These are phyloP conservation scores for Antitype chi DNA, from an alignment of 2,888 invertebrate species.

Conservation along the genomic window DNA sequence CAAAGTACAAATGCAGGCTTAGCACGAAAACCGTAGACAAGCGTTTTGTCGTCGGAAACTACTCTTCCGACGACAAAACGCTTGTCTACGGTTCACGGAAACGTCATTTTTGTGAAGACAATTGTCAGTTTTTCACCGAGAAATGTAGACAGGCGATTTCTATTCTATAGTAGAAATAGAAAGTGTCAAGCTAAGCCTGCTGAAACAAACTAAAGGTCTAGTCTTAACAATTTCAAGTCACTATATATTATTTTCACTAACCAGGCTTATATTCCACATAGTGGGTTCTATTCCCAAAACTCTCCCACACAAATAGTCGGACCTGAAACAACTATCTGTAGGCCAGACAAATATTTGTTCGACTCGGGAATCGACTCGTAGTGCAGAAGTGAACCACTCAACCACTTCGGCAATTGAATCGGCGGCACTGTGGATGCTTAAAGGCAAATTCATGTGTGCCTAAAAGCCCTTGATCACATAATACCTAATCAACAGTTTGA, in stretches of 20 bases:
- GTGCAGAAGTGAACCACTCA: conserved; percentile 27
- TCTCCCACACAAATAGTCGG: background rate
- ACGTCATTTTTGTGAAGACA: too few relatives aligned
- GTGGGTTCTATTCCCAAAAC: conserved; percentile 11
- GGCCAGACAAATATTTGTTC: conserved; percentile 30
- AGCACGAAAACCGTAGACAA: too few relatives aligned
- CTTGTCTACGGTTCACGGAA: too few relatives aligned
- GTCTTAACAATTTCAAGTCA: background rate
- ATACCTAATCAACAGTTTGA: background rate
- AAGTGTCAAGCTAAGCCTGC: too few relatives aligned
- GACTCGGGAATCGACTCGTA: conserved; percentile 20
- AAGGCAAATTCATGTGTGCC: background rate
- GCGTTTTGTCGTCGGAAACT: too few relatives aligned
- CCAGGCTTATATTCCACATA: background rate
- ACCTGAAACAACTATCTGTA: conserved; percentile 19
- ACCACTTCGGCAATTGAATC: conserved; percentile 26
- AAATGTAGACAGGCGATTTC: too few relatives aligned
- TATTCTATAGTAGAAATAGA: too few relatives aligned
- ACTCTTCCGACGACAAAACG: too few relatives aligned
- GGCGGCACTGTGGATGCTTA: background rate
- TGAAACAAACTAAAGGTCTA: background rate
- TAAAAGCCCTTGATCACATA: background rate
- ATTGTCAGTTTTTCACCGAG: too few relatives aligned
- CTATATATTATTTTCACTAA: too few relatives aligned
- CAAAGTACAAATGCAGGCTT: background rate